Evolutionary conservation across 2,113 vertebrate species (phyloP).

Genomic region (Lepidothrix coronata): DNA sequence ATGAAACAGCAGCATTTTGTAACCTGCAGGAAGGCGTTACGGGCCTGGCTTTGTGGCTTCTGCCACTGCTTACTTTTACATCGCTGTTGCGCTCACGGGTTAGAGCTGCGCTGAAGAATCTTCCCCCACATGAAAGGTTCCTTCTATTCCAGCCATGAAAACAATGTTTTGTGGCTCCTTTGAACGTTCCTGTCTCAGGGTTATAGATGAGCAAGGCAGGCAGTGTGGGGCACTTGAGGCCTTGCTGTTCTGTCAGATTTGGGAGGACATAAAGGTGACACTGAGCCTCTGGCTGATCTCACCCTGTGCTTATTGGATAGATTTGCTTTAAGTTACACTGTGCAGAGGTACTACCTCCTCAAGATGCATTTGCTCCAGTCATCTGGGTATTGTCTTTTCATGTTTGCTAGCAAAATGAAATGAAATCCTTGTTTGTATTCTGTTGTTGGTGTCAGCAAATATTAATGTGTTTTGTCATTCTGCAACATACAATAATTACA

Average conservation of each 20-base stretch:
- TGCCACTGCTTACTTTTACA: neutral
- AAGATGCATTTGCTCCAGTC: neutral
- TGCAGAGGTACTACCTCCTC: neutral
- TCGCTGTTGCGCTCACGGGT: fast-evolving
- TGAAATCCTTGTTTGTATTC: neutral
- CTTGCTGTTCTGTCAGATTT: neutral
- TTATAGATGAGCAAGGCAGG: neutral
- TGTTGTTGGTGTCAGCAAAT: neutral
- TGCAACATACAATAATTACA: neutral
- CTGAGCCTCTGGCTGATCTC: neutral
- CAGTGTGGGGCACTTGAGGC: neutral
- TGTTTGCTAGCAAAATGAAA: neutral
- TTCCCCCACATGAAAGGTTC: neutral
- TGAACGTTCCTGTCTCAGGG: neutral
- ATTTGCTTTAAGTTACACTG: neutral
- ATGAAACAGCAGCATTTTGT: neutral
- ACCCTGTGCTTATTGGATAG: neutral
- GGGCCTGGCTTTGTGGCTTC: neutral
- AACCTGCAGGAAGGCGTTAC: neutral
- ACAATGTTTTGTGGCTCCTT: neutral
- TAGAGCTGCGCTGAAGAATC: neutral
- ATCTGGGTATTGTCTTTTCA: neutral
- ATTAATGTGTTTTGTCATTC: neutral
- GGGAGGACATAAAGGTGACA: neutral
- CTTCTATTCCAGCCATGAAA: neutral